phyloP scores from a whole-genome alignment of 2,888 invertebrate species.

The Heliothis peltigera region DNA sequence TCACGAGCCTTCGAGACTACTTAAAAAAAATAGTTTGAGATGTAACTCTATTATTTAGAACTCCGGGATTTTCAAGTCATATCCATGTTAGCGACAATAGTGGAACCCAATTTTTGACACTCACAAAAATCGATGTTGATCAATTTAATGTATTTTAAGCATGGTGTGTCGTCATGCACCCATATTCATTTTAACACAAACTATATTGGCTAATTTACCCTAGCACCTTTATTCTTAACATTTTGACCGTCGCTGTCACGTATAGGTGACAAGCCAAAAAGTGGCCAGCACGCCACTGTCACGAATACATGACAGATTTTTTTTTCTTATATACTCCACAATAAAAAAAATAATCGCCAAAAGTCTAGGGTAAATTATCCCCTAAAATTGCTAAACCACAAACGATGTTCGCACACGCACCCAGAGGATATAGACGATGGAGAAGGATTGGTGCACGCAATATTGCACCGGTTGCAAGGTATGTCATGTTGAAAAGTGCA shows the following conservation, averaged over 20 bases:
- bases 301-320: too few species aligned
- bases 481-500: conserved; percentile 52
- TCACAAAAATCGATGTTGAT: not conserved
- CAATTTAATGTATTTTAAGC: not conserved
- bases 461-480: conserved; percentile 86
- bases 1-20: too few species aligned
- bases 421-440: conserved; percentile 81
- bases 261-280: too few species aligned
- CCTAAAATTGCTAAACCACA: conserved; percentile 26
- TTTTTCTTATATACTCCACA: too few species aligned
- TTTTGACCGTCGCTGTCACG: too few species aligned
- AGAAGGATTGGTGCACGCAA: conserved; percentile 81
- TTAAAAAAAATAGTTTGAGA: too few species aligned
- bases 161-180: not conserved
- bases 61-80: too few species aligned
- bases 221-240: not conserved
- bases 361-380: conserved; percentile 12
- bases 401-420: conserved; percentile 69
- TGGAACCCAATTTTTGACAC: too few species aligned
- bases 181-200: not conserved
- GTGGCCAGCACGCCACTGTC: too few species aligned
- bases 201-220: not conserved
- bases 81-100: too few species aligned
- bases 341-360: not conserved
- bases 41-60: too few species aligned